Evolutionary conservation across 2,888 invertebrate species (phyloP), one percentile per base, ranked within the genome.

Genomic region (Crepidodera aurea): DNA sequence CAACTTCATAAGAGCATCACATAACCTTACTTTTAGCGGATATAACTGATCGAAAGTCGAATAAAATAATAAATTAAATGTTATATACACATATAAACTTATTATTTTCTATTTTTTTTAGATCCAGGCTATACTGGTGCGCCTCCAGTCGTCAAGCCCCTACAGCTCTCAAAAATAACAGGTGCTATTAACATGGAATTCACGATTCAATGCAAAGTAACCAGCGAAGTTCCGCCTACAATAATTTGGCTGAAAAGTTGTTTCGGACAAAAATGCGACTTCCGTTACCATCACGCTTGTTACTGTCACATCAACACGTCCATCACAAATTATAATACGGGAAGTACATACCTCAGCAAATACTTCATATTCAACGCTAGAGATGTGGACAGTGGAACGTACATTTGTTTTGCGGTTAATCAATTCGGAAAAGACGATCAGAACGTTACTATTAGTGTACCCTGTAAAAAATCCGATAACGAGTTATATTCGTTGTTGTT

Each of bases 201-300:
- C 16, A 77, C 77, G 12, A 76, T 80, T 15, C 78, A 77, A 22
- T 80, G 80, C 64, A 78, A 77, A 60, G 75, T 77, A n/a, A 74
- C 73, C 25, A 79, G 79, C 60, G 71, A 73, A 39, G 72, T 73
- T 12, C 76, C 75, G 0, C 78, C 78, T 0, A 71, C 71, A 44
- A 77, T 80, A 34, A 73, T 75, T 59, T 80, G 80, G 80, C 77
- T 79, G 60, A 79, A 79, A 64, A 76, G 76, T 64, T 76, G 78
- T 54, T 73, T 73, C 60, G 73, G 71, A 4, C 66, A 66, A 13
- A 75, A 72, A 48, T 77, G 78, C 63, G 77, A 78, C 55, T 71
- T 78, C 13, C 64, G 69, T 40, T 74, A 75, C 55, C 70, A 72
- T 15, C 71, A 72, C 44, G 69, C 70, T 18, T 77, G 74, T 56